phyloP scores from a whole-genome alignment of 2,888 invertebrate species.

The Eupithecia abbreviata region DNA sequence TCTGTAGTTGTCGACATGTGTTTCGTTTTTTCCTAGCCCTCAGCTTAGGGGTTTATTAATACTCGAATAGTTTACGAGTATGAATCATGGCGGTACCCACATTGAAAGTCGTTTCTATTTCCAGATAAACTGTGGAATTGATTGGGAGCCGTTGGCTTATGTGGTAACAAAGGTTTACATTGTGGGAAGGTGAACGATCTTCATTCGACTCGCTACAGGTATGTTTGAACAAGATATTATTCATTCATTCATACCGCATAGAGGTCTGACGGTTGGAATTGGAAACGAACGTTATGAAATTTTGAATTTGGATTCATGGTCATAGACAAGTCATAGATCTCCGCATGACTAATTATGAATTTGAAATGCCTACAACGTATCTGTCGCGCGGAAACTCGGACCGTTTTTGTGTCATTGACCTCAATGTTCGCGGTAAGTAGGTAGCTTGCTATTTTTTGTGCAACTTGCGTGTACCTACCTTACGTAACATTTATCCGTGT shows the following conservation, averaged over 20 bases:
- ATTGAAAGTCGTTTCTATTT: slow-evolving; percentile 81
- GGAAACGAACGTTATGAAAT: slow-evolving; percentile 48
- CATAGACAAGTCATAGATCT: slow-evolving; percentile 50
- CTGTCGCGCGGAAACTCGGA: slow-evolving; percentile 62
- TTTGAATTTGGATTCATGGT: slow-evolving; percentile 53
- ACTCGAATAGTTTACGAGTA: slow-evolving; percentile 67
- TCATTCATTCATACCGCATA: slow-evolving; percentile 47
- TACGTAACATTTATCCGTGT: slow-evolving; percentile 66
- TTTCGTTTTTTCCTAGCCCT: slow-evolving; percentile 67
- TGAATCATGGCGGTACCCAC: slow-evolving; percentile 73
- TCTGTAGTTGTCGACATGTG: slow-evolving; percentile 72
- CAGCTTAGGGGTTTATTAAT: slow-evolving; percentile 68
- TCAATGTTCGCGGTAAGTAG: slow-evolving; percentile 65
- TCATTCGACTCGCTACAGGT: slow-evolving; percentile 74
- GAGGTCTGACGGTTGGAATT: slow-evolving; percentile 43
- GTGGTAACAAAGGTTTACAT: slow-evolving; percentile 79
- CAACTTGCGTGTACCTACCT: slow-evolving; percentile 61
- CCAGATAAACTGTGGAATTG: slow-evolving; percentile 80
- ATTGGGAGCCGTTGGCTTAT: slow-evolving; percentile 78
- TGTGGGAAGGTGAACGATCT: slow-evolving; percentile 79
- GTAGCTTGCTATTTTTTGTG: slow-evolving; percentile 67
- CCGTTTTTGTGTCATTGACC: slow-evolving; percentile 78
- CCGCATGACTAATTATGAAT: slow-evolving; percentile 68
- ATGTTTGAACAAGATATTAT: slow-evolving; percentile 66
- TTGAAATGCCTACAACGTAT: slow-evolving; percentile 66